Base-by-base conservation (phyloP, 2,888 invertebrate species). In the Caenorhabditis angaria region DNA sequence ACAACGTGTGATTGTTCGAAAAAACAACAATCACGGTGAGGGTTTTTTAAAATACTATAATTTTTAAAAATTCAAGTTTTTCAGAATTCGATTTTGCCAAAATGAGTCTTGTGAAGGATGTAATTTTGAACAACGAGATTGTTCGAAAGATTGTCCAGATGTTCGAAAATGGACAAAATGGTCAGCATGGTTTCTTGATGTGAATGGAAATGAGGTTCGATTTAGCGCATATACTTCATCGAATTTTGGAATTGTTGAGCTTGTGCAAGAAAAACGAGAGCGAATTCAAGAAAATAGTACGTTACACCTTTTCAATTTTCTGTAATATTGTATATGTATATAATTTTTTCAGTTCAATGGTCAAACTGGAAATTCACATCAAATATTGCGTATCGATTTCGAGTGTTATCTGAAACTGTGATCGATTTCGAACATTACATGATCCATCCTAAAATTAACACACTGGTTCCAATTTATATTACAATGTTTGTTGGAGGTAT, bases 71-170 rank as follows among this genome's bases (percentile, higher is more conserved):
- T n/a, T 53, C 22, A 29, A 22, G 20, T 27, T 5, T 57, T 59
- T 22, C 27, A 71, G 71, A 65, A 53, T 58, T 22, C 60, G 71
- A n/a, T 57, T 61, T n/a, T 72, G 72, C 28, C 53, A 61, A 53
- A 66, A 66, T 12, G 48, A 20, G 18, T 61, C 67, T 1, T 72
- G 72, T 47, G 67, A 67, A 41, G 72, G 72, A 8, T 72, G 72
- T 41, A 55, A 67, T 6, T 20, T 35, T 12, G 72, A 72, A 8
- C 29, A 48, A n/a, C 64, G 67, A 18, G 50, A 50, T 24, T 14
- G 24, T 1, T 20, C 60, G 6, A 54, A 47, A 8, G 64, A 64
- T 2, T 72, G 72, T 35, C 58, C 67, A 10, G 28, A 53, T 14
- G 65, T 41, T 35, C 61, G 64, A 48, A 72, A 67, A 47, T 72